These are phyloP conservation scores for Leptura quadrifasciata DNA, from an alignment of 2,888 invertebrate genomes.

Conservation along the genomic window DNA sequence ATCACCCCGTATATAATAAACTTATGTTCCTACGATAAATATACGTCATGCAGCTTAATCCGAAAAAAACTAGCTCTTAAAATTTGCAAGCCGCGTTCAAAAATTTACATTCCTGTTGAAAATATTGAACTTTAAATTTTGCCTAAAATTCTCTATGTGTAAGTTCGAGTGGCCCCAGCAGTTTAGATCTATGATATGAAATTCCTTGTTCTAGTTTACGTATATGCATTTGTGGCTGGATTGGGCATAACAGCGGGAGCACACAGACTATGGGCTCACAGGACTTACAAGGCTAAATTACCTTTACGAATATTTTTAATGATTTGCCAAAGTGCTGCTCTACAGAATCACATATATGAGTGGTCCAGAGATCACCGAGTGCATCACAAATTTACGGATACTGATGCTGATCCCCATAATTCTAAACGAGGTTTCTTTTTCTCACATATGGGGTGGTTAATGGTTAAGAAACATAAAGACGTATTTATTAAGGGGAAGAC, in stretches of 20 bases:
- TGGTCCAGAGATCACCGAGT: conserved; percentile 88
- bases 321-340: conserved; percentile 89
- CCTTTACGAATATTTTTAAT: conserved; percentile 88
- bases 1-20: too few species aligned
- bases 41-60: too few species aligned
- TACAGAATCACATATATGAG: conserved; percentile 91
- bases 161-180: too few species aligned
- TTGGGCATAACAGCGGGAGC: conserved; percentile 93
- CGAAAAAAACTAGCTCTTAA: too few species aligned
- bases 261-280: conserved; percentile 95
- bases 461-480: conserved; percentile 90
- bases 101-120: too few species aligned
- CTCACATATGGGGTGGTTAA: conserved; percentile 95
- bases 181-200: not conserved
- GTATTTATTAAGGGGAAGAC: conserved; percentile 88
- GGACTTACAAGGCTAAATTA: conserved; percentile 92
- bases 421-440: conserved; percentile 91
- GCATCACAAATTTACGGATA: conserved; percentile 91
- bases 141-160: too few species aligned
- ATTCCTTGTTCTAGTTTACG: conserved; percentile 46
- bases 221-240: conserved; percentile 52
- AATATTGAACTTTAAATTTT: too few species aligned
- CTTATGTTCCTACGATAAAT: too few species aligned
- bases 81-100: too few species aligned
- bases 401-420: conserved; percentile 92